A percentile compares a stretch with the other conserved stretches of the same genome.
Evolutionary conservation across 2,888 invertebrate genomes (phyloP).

Genomic region (Villa cingulata): DNA sequence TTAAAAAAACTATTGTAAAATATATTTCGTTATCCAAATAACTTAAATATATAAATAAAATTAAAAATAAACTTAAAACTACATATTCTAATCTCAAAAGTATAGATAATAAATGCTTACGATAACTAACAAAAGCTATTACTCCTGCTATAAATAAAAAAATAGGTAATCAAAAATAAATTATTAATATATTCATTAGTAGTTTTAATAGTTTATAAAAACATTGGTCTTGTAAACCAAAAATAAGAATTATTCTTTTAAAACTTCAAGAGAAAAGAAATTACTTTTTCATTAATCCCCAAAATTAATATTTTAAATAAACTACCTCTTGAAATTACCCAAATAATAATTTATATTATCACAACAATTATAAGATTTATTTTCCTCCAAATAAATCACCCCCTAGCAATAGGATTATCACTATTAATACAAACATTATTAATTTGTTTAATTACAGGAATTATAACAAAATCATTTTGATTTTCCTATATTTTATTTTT

Average conservation of each 20-base stretch:
- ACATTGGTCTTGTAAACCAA: constrained; percentile 57
- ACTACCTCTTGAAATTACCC: constrained; percentile 44
- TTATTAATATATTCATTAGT: constrained; percentile 37
- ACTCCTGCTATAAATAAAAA: constrained; percentile 39
- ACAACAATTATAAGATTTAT: constrained; percentile 31
- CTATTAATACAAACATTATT: constrained; percentile 41
- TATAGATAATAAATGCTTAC: constrained; percentile 46
- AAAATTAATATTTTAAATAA: constrained; percentile 56
- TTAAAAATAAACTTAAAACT: constrained; percentile 43
- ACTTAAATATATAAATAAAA: constrained; percentile 38
- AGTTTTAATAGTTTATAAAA: constrained; percentile 51
- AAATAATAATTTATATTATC: constrained; percentile 19
- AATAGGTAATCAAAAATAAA: constrained; percentile 37
- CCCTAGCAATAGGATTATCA: constrained; percentile 42
- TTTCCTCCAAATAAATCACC: constrained; percentile 38
- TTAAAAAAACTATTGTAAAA: constrained; percentile 48
- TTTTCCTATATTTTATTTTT: constrained; percentile 48
- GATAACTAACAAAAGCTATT: constrained; percentile 42
- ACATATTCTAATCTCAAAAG: constrained; percentile 48
- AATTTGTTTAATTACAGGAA: constrained; percentile 37
- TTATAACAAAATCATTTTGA: constrained; percentile 42
- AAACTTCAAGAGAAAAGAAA: constrained; percentile 46
- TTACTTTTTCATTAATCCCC: constrained; percentile 48
- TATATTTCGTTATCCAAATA: constrained; percentile 39
- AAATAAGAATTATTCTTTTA: constrained; percentile 43